Base-by-base conservation (phyloP, 2,888 invertebrate genomes). In the Phyllotreta cruciferae region DNA sequence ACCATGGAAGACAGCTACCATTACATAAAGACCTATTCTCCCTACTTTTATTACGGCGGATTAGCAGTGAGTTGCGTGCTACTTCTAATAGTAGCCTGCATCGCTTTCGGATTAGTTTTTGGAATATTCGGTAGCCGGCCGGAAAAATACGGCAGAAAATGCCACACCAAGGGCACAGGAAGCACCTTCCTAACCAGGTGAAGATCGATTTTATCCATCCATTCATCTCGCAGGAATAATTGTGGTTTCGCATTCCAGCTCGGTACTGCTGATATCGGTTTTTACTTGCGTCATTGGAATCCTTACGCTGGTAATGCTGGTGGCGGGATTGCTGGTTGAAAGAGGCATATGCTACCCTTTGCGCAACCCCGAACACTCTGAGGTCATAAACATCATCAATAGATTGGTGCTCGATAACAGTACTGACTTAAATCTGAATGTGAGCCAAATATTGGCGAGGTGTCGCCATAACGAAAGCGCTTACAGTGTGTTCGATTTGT, bases 111-210 rank as follows among this genome's bases (percentile, higher is more conserved):
- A 1, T 83, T 96, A 57, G 83, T 93, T 74, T 95, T 93, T 79
- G 96, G 96, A 62, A 90, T 93, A 76, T 95, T 94, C 82, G 95
- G 96, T 53, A 92, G 93, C 81, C 86, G 94, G 70, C 94, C 94
- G 0, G 91, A 91, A 24, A 90, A 87, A 58, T 93, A 92, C 82
- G 90, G 90, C 64, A 91, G 92, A 73, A 85, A 86, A 77, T 95
- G 94, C 81, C 93, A 93, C 81, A 94, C 91, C 82, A 92, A 93
- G 81, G 93, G 91, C 60, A 87, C 91, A 42, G 96, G 95, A 60
- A 88, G 94, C 56, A 84, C 87, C 69, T 91, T 91, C 73, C 85
- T 96, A 63, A 89, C 94, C 83, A 87, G 90, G 94, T 94, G 82
- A 66, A 64, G 39, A 41, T 34, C 9, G 13, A 14, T 10, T 7